Conservation (phyloP, 1,140 invertebrate genomes). For the Sitobion miscanthi region DNA sequence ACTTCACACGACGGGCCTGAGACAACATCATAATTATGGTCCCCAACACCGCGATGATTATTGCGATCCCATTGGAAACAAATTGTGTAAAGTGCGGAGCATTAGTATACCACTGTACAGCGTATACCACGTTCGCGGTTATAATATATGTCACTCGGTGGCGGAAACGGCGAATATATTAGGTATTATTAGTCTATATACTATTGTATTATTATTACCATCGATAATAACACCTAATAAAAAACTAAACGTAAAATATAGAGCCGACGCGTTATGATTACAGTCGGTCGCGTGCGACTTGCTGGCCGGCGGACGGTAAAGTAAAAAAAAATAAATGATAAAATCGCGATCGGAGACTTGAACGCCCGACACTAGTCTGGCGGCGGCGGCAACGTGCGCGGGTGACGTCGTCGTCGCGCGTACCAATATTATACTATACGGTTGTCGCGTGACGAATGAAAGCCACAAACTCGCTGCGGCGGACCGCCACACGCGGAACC, state of each 20-base stretch:
- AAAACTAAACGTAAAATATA: no score
- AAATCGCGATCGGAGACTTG: neutral
- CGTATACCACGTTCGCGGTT: no score
- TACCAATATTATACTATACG: neutral
- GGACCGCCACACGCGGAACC: constrained; percentile 8
- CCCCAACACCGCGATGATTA: neutral
- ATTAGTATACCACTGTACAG: no score
- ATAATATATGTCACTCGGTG: no score
- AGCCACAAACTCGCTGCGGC: constrained; percentile 24
- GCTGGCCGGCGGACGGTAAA: no score
- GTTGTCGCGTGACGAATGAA: constrained; percentile 55
- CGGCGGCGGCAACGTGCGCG: constrained; percentile 3
- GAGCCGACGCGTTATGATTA: neutral
- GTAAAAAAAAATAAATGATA: neutral
- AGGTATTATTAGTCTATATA: no score
- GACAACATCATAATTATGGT: neutral
- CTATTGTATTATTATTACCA: no score
- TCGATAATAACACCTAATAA: no score
- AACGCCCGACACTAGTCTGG: neutral
- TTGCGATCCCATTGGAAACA: neutral
- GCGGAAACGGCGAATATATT: no score
- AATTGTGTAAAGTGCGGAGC: neutral
- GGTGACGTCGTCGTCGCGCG: constrained; percentile 37
- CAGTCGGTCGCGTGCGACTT: neutral
- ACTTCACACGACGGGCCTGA: neutral